These are phyloP conservation scores for Nemurella pictetii DNA, from an alignment of 2,888 invertebrate species.

Conservation along the genomic window DNA sequence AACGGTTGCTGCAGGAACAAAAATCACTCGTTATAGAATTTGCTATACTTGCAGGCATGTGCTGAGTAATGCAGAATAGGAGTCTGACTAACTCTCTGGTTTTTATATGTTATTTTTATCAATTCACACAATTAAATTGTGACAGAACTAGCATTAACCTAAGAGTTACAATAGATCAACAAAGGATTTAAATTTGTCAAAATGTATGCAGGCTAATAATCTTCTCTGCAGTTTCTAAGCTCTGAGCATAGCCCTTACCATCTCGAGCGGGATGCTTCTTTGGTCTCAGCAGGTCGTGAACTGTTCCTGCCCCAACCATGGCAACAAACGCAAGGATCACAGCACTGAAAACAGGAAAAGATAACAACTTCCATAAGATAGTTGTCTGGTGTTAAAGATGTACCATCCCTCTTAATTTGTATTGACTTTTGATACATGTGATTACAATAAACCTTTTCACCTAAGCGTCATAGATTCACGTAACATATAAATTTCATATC, in stretches of 20 bases:
- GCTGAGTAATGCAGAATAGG: background rate
- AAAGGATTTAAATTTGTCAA: background rate
- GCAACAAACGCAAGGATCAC: slow-evolving; percentile 14
- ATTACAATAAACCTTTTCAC: no score
- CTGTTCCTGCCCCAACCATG: slow-evolving; percentile 27
- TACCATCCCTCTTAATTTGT: no score
- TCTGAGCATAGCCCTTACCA: background rate
- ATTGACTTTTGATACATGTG: no score
- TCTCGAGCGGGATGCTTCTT: slow-evolving; percentile 12
- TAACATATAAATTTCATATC: no score
- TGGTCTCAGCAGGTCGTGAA: slow-evolving; percentile 21
- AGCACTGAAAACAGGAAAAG: slow-evolving; percentile 2
- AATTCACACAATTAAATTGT: background rate
- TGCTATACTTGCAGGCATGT: no score
- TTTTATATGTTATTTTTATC: background rate
- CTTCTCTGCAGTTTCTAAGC: no score
- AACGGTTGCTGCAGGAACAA: slow-evolving; percentile 5
- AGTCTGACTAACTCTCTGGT: no score
- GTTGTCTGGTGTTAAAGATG: slow-evolving; percentile 13
- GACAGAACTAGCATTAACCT: no score
- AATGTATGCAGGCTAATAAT: background rate
- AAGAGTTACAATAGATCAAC: background rate
- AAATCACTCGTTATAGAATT: no score
- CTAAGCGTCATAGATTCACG: no score
- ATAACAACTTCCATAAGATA: slow-evolving; percentile 15